A percentile compares a stretch with the other conserved stretches of the same genome.
Conservation (phyloP, 2,888 invertebrate genomes). For the Chironomus riparius region DNA sequence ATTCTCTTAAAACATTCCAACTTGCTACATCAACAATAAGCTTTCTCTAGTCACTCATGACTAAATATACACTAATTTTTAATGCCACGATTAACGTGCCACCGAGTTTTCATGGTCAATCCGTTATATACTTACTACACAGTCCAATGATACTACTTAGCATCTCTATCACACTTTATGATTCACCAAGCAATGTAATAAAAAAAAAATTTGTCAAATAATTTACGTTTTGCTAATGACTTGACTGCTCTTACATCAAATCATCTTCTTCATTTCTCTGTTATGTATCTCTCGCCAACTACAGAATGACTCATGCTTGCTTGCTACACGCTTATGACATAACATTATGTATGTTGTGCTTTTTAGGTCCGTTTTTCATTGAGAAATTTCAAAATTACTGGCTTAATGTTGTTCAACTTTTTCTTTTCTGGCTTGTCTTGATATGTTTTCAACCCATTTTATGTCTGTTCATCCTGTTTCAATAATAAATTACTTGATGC, state of each 20-base stretch:
- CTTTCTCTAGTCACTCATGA: neutral
- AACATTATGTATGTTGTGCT: neutral
- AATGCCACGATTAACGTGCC: too few species aligned
- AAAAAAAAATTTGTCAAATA: neutral
- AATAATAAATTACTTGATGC: too few species aligned
- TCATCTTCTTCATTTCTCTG: neutral
- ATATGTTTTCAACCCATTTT: too few species aligned
- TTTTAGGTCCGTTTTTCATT: neutral
- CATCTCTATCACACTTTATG: neutral
- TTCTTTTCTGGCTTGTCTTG: too few species aligned
- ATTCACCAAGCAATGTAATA: neutral
- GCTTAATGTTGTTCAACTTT: too few species aligned
- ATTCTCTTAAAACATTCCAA: too few species aligned
- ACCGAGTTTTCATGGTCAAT: neutral
- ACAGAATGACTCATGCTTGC: neutral
- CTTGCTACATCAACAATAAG: too few species aligned
- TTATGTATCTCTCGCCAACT: neutral
- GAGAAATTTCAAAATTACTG: too few species aligned
- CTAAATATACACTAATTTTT: neutral
- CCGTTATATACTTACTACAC: neutral
- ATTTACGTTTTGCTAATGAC: neutral
- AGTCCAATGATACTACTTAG: neutral
- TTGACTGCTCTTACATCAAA: neutral
- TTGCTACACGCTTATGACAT: neutral
- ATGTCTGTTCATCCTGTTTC: too few species aligned